These are phyloP conservation scores for Oscheius sp. DNA, from an alignment of 2,888 invertebrate genomes.

Conservation along the genomic window DNA sequence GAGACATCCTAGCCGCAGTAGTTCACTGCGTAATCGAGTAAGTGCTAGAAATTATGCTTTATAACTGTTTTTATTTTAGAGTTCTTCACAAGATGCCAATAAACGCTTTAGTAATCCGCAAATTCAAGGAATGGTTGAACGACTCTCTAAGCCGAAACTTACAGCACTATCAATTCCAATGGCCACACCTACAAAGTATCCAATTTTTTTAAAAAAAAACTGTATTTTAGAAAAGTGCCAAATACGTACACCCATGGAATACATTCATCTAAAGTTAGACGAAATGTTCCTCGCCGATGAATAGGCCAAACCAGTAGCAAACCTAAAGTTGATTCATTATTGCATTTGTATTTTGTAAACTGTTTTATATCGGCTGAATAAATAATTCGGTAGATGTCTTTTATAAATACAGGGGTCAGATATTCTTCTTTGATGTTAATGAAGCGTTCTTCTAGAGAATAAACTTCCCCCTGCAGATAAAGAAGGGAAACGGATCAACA, in stretches of 20 bases:
- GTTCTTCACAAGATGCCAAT: not conserved
- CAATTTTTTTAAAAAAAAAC: not conserved
- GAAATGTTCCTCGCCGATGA: too few relatives aligned
- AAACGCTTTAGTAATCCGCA: not conserved
- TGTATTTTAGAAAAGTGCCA: not conserved
- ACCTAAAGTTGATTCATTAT: too few relatives aligned
- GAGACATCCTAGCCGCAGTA: not conserved
- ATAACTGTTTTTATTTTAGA: not conserved
- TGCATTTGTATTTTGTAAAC: too few relatives aligned
- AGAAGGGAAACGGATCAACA: too few relatives aligned
- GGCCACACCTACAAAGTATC: too few relatives aligned
- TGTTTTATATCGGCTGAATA: too few relatives aligned
- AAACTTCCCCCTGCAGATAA: too few relatives aligned
- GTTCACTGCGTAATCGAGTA: not conserved
- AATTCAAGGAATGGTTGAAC: not conserved
- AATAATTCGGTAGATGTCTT: too few relatives aligned
- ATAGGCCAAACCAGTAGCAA: too few relatives aligned
- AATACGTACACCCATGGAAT: conserved; percentile 5
- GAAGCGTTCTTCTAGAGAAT: too few relatives aligned
- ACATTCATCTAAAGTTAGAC: not conserved
- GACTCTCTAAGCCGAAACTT: not conserved
- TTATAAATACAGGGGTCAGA: too few relatives aligned
- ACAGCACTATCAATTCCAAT: not conserved
- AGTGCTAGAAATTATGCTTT: not conserved
- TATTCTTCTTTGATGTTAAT: too few relatives aligned